Conservation (phyloP, 2,888 invertebrate genomes). For the Eumacrocentrus americanus region DNA sequence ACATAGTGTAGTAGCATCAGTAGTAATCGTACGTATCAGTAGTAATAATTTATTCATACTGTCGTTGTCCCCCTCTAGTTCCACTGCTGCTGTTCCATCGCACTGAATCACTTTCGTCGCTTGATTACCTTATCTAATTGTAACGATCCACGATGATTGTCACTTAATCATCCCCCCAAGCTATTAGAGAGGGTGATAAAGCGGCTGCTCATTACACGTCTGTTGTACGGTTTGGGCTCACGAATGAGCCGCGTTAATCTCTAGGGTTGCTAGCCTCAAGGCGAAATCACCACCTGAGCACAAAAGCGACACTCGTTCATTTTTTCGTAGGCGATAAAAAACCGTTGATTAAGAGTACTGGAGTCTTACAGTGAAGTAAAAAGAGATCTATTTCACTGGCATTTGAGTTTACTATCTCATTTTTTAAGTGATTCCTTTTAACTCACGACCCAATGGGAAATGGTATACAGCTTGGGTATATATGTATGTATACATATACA, state of each 20-base stretch:
- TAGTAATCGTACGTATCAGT: slow-evolving; percentile 7
- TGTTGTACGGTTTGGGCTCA: neutral
- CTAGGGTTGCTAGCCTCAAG: slow-evolving; percentile 7
- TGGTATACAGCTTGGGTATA: neutral
- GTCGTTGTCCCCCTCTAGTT: no score
- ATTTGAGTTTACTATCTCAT: no score
- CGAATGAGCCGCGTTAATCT: slow-evolving; percentile 11
- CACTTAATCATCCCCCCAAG: neutral
- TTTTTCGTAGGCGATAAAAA: neutral
- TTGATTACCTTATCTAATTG: neutral
- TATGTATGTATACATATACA: neutral
- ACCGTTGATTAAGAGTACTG: no score
- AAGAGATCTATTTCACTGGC: no score
- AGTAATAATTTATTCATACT: neutral
- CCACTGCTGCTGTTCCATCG: neutral
- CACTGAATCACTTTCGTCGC: neutral
- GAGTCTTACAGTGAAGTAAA: no score
- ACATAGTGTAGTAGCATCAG: neutral
- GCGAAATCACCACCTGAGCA: neutral
- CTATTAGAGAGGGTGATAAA: slow-evolving; percentile 11
- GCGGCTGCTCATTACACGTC: slow-evolving; percentile 13
- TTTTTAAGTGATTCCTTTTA: no score
- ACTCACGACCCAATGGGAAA: no score
- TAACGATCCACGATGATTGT: slow-evolving; percentile 14
- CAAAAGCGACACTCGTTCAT: slow-evolving; percentile 1